Percentiles rank a stretch among this genome's conserved stretches.
Evolutionary conservation across 2,888 invertebrate species (phyloP).

Genomic region (Ormyrus labotus): DNA sequence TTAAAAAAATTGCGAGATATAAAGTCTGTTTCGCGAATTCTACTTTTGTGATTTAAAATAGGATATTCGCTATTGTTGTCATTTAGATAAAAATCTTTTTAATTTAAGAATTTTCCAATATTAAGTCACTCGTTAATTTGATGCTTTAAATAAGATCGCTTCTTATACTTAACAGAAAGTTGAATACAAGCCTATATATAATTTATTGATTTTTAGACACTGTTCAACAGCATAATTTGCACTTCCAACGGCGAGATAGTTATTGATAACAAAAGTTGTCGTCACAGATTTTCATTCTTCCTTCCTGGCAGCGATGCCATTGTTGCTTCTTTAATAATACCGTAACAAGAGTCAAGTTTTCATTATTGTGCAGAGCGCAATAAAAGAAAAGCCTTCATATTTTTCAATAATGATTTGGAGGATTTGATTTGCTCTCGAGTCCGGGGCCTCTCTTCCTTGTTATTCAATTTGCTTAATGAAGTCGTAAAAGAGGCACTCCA

Average conservation of each 20-base stretch:
- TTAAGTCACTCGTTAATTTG: too few relatives aligned
- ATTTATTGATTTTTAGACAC: too few relatives aligned
- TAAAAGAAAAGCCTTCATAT: constrained; percentile 33
- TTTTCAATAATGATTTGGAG: constrained; percentile 33
- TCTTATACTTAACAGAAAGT: too few relatives aligned
- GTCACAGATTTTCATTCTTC: constrained; percentile 26
- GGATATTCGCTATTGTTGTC: too few relatives aligned
- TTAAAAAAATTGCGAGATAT: too few relatives aligned
- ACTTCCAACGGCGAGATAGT: constrained; percentile 20
- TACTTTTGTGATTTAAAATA: too few relatives aligned
- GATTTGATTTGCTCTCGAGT: constrained; percentile 9
- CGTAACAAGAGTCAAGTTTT: constrained; percentile 39
- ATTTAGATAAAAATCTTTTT: too few relatives aligned
- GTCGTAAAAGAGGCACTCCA: constrained; percentile 15
- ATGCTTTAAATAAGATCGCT: too few relatives aligned
- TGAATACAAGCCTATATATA: too few relatives aligned
- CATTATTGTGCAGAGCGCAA: constrained; percentile 32
- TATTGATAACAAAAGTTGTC: constrained; percentile 7
- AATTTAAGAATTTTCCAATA: too few relatives aligned
- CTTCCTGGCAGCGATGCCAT: constrained; percentile 8
- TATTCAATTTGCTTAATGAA: constrained; percentile 42
- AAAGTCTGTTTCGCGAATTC: too few relatives aligned
- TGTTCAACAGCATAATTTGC: background rate
- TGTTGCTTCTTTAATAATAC: constrained; percentile 40
- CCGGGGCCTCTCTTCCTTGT: constrained; percentile 4